Evolutionary conservation across 2,113 vertebrate genomes (phyloP), one percentile per base, ranked within the genome.

Genomic region (Rousettus leschenaultii): DNA sequence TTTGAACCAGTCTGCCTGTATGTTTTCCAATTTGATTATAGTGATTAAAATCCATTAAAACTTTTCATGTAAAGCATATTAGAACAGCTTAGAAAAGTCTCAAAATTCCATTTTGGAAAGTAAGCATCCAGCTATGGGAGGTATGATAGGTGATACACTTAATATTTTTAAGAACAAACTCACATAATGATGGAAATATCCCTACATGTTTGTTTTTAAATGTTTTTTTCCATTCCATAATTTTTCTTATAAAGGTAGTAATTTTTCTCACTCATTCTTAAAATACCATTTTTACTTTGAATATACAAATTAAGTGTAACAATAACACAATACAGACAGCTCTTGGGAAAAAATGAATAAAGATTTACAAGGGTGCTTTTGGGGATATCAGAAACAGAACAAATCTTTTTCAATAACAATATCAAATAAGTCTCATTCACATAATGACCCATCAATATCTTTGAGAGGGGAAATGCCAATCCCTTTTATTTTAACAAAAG

Each of bases 261-360:
- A 40, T 89, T 96, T 94, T 89, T 86, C 45, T 94, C 83, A 53
- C 11, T 95, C 68, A 71, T 21, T 59, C 3, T 63, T 94, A 96
- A 95, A 92, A 63, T 24, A 93, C 77, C 38, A 35, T 82, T 96
- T 90, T 83, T 82, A 85, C 65, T 45, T 55, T 95, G 86, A 97
- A 95, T 57, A 95, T 79, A 65, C 16, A 97, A 91, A 96, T 91
- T 80, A 86, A 94, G 73, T 73, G 21, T 93, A 78, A 97, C 89
- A 93, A 57, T 5, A 78, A 21, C 38, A 84, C 26, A 95, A 83
- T 22, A 85, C 48, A 63, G 30, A 40, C 0, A 75, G 10, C 14
- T 89, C 65, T 57, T 92, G 21, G 0, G 33, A 66, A 89, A 28
- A 70, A 70, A 22, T 61, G 24, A 80, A 9, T 57, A 38, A 68